Base-by-base conservation (phyloP, 1,140 invertebrate species). In the Pygmarrhopalites habei region DNA sequence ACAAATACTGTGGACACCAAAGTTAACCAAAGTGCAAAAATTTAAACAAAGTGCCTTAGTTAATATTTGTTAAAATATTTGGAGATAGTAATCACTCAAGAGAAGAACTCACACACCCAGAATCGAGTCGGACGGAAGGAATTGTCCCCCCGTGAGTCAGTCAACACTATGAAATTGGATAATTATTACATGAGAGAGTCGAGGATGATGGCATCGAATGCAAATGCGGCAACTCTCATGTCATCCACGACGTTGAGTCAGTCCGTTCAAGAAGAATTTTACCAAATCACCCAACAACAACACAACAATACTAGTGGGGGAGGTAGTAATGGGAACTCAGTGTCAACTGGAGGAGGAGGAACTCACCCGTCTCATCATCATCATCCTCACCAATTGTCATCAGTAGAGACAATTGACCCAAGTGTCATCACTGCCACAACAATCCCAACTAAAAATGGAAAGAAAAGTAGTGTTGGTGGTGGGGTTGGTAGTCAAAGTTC, bases 161-260 rank as follows among this genome's bases (percentile, higher is more conserved):
- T 35, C 15, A 23, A 23, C 17, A 47, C 5, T 28, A 52, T 52
- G 49, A 52, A 52, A 52, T 25, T 52, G 19, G 49, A 52, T 29
- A 52, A 52, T 52, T 52, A 52, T 28, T 52, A 25, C 28, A 29
- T 52, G 49, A 25, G 49, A 52, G 23, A 52, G 21, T 46, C 44
- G 10, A 46, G 44, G 44, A 46, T 46, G 44, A 5, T 46, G 44
- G n/a, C 44, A 46, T n/a, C 44, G 19, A 46, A n/a, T n/a, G n/a
- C 44, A 46, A 46, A n/a, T n/a, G n/a, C n/a, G n/a, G n/a, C 44
- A 23, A 47, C 17, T 35, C 32, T 35, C 32, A 35, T n/a, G n/a
- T 35, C 32, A 35, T 7, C 15, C 32, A n/a, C n/a, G n/a, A n/a
- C n/a, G n/a, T n/a, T n/a, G n/a, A n/a, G n/a, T 58, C 56, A 58